Percentiles rank a stretch among this genome's conserved stretches.
These are phyloP conservation scores for Idaea straminata DNA, from an alignment of 2,888 invertebrate genomes.

Conservation along the genomic window DNA sequence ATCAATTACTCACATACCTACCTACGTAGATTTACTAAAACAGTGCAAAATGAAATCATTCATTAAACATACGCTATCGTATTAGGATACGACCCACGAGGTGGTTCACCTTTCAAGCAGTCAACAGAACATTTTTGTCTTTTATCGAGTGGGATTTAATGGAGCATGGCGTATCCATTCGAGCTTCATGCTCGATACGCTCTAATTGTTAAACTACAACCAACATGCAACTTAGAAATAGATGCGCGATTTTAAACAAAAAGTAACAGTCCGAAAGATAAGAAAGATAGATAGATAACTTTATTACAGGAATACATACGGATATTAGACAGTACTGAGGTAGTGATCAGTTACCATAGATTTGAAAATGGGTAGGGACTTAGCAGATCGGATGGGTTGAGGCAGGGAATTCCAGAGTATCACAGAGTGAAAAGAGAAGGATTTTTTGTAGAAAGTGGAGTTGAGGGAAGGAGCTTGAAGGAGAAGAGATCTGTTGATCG, in stretches of 20 bases:
- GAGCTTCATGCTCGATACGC: conserved; percentile 47
- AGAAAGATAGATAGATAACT: no score
- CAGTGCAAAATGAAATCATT: not conserved
- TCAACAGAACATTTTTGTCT: conserved; percentile 39
- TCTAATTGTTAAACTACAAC: conserved; percentile 48
- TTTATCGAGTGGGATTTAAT: conserved; percentile 53
- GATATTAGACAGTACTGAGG: no score
- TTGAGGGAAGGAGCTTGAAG: no score
- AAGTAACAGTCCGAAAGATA: not conserved
- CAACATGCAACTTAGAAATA: not conserved
- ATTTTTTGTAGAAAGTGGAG: no score
- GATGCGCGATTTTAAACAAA: not conserved
- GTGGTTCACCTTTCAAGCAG: conserved; percentile 28
- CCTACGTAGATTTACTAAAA: not conserved
- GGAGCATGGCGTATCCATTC: conserved; percentile 55
- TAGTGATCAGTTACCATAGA: no score
- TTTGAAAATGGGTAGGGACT: no score
- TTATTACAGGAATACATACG: no score
- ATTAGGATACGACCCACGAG: conserved; percentile 29
- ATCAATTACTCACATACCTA: not conserved
- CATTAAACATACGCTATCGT: conserved; percentile 13
- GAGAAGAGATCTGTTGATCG: no score
- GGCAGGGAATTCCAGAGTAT: no score
- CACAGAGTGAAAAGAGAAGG: no score
- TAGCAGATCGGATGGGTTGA: no score